Percentiles rank a stretch among this genome's conserved stretches.
phyloP scores from a whole-genome alignment of 37 sponge, comb jelly and placozoan genomes.

The Tethya wilhelma region DNA sequence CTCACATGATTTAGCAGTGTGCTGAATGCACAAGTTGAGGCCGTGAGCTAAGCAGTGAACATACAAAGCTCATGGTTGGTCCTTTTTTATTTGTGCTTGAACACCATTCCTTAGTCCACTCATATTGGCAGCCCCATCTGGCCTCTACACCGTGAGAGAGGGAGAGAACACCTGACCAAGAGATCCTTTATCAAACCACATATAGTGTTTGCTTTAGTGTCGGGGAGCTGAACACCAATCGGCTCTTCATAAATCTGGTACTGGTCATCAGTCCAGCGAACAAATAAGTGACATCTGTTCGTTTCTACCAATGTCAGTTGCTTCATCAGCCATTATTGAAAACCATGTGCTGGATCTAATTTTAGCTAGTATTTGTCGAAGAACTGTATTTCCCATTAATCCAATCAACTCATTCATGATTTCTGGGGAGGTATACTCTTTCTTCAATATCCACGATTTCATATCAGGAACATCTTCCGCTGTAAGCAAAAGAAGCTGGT shows the following conservation, averaged over 20 bases:
- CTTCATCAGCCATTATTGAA: constrained; percentile 44
- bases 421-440: constrained; percentile 39
- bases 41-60: constrained; percentile 53
- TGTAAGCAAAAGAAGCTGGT: background rate
- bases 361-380: background rate
- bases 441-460: constrained; percentile 21
- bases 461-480: constrained; percentile 7
- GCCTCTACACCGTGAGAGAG: constrained; percentile 29
- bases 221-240: constrained; percentile 30
- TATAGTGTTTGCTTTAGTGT: constrained; percentile 19
- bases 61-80: constrained; percentile 9
- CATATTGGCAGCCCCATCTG: constrained; percentile 35
- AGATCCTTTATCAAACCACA: constrained; percentile 28
- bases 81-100: background rate
- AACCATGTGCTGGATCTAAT: background rate
- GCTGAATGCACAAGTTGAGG: background rate
- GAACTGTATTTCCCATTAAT: background rate
- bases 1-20: background rate
- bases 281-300: constrained; percentile 23
- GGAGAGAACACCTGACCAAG: constrained; percentile 38
- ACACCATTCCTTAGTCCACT: constrained; percentile 43
- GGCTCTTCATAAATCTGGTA: constrained; percentile 26
- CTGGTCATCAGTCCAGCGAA: constrained; percentile 34
- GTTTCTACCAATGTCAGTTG: constrained; percentile 32
- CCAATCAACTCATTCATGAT: constrained; percentile 42